Base-by-base conservation (phyloP, 2,888 invertebrate species). In the Tillus elongatus region DNA sequence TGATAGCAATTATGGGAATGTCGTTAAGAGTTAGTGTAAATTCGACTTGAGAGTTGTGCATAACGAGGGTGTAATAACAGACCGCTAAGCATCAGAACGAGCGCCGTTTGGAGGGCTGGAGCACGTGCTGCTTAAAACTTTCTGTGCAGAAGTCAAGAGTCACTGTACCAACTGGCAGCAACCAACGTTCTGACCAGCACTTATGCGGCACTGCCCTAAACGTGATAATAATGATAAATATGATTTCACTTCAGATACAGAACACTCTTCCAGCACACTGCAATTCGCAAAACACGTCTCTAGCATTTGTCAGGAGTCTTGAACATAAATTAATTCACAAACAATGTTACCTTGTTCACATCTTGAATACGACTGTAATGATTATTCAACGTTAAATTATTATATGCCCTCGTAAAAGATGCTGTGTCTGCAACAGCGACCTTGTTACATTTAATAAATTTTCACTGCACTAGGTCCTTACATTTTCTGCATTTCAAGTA, bases 1-100 rank as follows among this genome's bases (percentile, higher is more conserved):
- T n/a, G n/a, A n/a, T n/a, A n/a, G n/a, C n/a, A n/a, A n/a, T n/a
- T n/a, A n/a, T n/a, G n/a, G n/a, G n/a, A n/a, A n/a, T n/a, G n/a
- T n/a, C n/a, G n/a, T n/a, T n/a, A n/a, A n/a, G n/a, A n/a, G n/a
- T n/a, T n/a, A n/a, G 24, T n/a, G 24, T 19, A 19, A 19, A 19
- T 19, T 19, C n/a, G 24, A 19, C n/a, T 19, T 19, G 24, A 19
- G n/a, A 19, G 6, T 19, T 19, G 6, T n/a, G 24, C 24, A 19
- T 19, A 19, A 19, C 24, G 24, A 19, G 24, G 24, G 24, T 19
- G 24, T 19, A 19, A 19, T n/a, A 19, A 19, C 24, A 19, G 24
- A n/a, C n/a, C n/a, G n/a, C n/a, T n/a, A n/a, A n/a, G n/a, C n/a
- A n/a, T 19, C 24, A 19, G 24, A 6, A 8, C 24, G 24, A n/a